Conservation (phyloP, 2,888 invertebrate genomes). For the Amphipyra berbera region DNA sequence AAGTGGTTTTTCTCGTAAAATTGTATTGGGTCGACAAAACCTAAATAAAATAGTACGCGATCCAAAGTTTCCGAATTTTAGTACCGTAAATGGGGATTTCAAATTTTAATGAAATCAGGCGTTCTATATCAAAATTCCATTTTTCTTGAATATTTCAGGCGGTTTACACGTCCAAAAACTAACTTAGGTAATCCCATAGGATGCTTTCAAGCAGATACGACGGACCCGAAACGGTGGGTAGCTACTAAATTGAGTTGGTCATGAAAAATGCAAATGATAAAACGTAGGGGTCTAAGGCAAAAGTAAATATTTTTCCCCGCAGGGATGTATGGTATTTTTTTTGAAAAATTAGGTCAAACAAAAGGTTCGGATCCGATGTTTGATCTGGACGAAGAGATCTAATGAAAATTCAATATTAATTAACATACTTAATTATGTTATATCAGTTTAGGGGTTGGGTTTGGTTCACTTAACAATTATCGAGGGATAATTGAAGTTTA, state of each 20-base stretch:
- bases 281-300: slow-evolving; percentile 51
- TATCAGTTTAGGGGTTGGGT: slow-evolving; percentile 22
- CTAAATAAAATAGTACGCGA: neutral
- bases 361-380: slow-evolving; percentile 20
- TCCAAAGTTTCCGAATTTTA: slow-evolving; percentile 12
- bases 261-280: slow-evolving; percentile 67
- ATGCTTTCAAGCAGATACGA: slow-evolving; percentile 52
- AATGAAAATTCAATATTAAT: slow-evolving; percentile 47
- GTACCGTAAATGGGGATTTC: slow-evolving; percentile 16
- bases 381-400: slow-evolving; percentile 30
- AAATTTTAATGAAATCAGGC: slow-evolving; percentile 32
- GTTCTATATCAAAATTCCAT: slow-evolving; percentile 52
- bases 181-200: slow-evolving; percentile 59
- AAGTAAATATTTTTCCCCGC: slow-evolving; percentile 46
- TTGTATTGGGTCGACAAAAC: neutral
- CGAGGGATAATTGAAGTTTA: slow-evolving; percentile 55
- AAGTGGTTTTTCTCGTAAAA: neutral
- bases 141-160: slow-evolving; percentile 56
- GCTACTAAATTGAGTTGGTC: slow-evolving; percentile 65
- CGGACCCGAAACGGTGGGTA: slow-evolving; percentile 56
- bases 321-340: slow-evolving; percentile 36
- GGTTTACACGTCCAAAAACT: slow-evolving; percentile 45
- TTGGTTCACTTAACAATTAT: slow-evolving; percentile 51
- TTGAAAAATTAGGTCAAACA: slow-evolving; percentile 38
- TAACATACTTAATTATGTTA: slow-evolving; percentile 36